Evolutionary conservation across 2,888 invertebrate genomes (phyloP), one percentile per base, ranked within the genome.

Genomic region (Craniophora ligustri): DNA sequence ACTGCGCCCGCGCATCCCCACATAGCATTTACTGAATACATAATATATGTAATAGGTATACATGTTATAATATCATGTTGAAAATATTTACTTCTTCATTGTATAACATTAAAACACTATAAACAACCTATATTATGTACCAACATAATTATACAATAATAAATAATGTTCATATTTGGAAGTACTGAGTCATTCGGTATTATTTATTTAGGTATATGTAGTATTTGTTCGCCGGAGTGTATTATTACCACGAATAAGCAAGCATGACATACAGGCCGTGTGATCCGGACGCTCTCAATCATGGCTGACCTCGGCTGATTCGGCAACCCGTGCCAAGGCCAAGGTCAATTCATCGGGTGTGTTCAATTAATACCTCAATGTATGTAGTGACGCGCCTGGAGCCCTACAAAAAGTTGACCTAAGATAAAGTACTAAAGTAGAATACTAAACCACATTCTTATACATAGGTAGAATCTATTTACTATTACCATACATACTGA

Each of bases 291-390:
- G 91, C 85, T 84, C 82, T 85, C 88, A 91, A 89, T 92, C 88
- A 86, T 72, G 72, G 77, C 57, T 81, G 89, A 89, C 91, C 91
- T 91, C 90, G 87, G 74, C 73, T 78, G 86, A 88, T 91, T 92
- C 89, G 91, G 91, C 92, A 89, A 87, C 89, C 85, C 84, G 85
- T 84, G 86, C 86, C 91, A 92, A 92, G 92, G 92, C 89, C 92
- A 92, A 92, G 92, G 92, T 81, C 89, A 81, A 79, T 79, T 81
- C 72, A 82, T 76, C 81, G 85, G 82, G 79, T 87, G 84, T 79
- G 84, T 81, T 85, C 88, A 91, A 90, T 91, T 90, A 91, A 82
- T 84, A 81, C 81, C 80, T 75, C 72, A 76, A 76, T 73, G 67
- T 72, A 76, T 73, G 67, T 72, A 76, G 72, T 66, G 75, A 73